These are phyloP conservation scores for Origma solitaria DNA, from an alignment of 2,113 vertebrate species.

Conservation along the genomic window DNA sequence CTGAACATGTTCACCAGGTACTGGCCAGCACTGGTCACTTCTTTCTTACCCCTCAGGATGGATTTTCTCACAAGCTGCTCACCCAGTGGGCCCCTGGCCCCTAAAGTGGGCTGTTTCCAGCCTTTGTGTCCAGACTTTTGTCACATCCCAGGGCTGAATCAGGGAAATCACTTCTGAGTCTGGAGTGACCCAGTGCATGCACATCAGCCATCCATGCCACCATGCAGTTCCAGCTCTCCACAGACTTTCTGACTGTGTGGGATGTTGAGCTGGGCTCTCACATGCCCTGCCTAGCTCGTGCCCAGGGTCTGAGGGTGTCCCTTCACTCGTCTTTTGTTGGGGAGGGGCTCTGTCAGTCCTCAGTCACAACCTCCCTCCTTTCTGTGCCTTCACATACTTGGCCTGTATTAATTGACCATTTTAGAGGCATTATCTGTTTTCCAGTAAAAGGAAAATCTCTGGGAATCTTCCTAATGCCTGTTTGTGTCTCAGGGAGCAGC, in stretches of 20 bases:
- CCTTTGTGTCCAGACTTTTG: neutral
- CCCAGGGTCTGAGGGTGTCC: neutral
- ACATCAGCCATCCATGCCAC: accelerated
- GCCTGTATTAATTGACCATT: neutral
- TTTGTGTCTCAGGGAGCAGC: constrained; percentile 81
- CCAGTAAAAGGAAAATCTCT: neutral
- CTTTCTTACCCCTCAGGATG: neutral
- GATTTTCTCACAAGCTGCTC: neutral
- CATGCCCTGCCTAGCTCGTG: neutral
- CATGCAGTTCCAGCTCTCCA: neutral
- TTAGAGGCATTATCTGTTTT: neutral
- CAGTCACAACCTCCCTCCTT: neutral
- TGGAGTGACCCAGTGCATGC: neutral
- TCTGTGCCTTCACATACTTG: neutral
- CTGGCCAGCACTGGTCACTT: neutral
- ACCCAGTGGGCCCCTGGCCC: neutral
- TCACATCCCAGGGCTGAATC: neutral
- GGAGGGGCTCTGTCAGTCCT: neutral
- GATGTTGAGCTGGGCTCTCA: neutral
- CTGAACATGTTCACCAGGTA: constrained; percentile 99
- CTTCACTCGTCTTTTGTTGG: neutral
- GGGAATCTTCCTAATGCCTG: neutral
- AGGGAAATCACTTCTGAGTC: neutral
- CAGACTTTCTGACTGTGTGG: neutral
- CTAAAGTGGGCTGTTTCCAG: neutral